phyloP scores from a whole-genome alignment of 2,888 invertebrate genomes.

The Tetranychus piercei region DNA sequence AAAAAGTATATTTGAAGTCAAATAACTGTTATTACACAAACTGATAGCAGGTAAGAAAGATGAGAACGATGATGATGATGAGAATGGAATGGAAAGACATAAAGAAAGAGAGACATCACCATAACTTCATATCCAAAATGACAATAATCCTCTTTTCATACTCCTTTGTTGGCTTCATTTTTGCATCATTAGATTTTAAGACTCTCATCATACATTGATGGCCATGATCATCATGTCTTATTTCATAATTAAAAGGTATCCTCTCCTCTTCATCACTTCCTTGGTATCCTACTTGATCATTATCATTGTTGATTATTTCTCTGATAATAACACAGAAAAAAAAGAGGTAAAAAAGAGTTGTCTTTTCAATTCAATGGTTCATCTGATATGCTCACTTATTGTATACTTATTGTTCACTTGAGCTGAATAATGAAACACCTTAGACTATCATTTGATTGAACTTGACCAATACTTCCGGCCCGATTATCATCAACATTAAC shows the following conservation, averaged over 20 bases:
- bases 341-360: no score
- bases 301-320: no score
- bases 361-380: no score
- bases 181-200: not conserved
- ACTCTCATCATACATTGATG: not conserved
- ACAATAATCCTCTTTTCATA: not conserved
- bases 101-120: not conserved
- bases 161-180: not conserved
- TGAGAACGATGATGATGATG: not conserved
- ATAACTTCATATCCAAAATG: not conserved
- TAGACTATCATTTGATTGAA: not conserved
- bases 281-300: not conserved
- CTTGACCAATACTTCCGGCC: not conserved
- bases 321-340: no score
- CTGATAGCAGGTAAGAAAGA: not conserved
- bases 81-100: not conserved
- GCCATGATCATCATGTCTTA: not conserved
- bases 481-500: not conserved
- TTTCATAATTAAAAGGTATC: not conserved
- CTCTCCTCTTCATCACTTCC: not conserved
- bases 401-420: no score
- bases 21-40: not conserved
- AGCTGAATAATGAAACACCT: not conserved
- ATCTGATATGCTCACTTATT: no score
- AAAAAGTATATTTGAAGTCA: not conserved